A percentile compares a stretch with the other conserved stretches of the same genome.
Evolutionary conservation across 2,113 vertebrate genomes (phyloP).

Genomic region (Saguinus imperator): DNA sequence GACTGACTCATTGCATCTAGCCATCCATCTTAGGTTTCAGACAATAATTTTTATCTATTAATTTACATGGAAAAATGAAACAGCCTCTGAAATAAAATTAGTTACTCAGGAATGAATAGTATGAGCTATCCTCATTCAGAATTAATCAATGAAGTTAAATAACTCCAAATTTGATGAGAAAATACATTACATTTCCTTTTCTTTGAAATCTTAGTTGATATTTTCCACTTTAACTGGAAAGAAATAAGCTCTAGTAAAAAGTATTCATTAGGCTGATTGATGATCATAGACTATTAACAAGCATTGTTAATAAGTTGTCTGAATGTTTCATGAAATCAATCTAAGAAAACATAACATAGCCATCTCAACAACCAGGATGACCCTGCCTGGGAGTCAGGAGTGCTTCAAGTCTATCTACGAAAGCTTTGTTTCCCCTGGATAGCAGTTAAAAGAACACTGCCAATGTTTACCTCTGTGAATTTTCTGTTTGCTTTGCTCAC

Average conservation of each 20-base stretch:
- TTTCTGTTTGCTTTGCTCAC: not conserved
- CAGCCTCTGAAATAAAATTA: not conserved
- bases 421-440: not conserved
- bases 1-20: not conserved
- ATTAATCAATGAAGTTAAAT: not conserved
- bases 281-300: not conserved
- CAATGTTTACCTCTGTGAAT: not conserved
- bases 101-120: not conserved
- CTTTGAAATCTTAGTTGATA: constrained; percentile 77
- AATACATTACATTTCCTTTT: constrained; percentile 80
- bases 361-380: not conserved
- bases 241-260: constrained; percentile 48
- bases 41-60: not conserved
- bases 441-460: not conserved
- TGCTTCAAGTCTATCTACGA: too few relatives aligned
- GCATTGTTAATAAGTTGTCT: not conserved
- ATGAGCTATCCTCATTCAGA: not conserved
- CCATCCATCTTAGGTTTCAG: fast-evolving
- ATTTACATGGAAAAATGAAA: not conserved
- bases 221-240: constrained; percentile 79
- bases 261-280: not conserved
- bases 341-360: not conserved
- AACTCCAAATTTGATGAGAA: constrained; percentile 79
- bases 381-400: not conserved
- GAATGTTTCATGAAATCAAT: not conserved